Base-by-base conservation (phyloP, 1,140 invertebrate species). In the Nomia melanderi region DNA sequence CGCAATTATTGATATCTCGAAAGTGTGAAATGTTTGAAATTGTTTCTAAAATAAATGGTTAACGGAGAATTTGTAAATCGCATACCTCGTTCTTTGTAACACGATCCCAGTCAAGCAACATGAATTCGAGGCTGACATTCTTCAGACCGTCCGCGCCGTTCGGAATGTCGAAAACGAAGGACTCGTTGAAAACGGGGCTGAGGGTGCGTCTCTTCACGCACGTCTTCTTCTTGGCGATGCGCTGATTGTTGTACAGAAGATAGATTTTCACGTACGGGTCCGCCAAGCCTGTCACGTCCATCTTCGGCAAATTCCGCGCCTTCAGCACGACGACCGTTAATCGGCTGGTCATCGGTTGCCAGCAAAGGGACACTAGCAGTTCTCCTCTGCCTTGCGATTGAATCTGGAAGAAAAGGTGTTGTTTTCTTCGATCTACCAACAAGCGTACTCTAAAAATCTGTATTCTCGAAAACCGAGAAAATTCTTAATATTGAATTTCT, bases 171-270 rank as follows among this genome's bases (percentile, higher is more conserved):
- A 97, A 97, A 25, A 96, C 96, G 89, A 97, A 99, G 25, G 97
- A 98, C 92, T 99, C 98, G 92, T 99, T 99, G 93, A 99, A 99
- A 60, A 99, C 98, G 0, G 99, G 99, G 92, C 98, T 99, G 66
- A 99, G 93, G 4, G 98, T 99, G 41, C 98, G 95, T 90, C 99
- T 99, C 94, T 99, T 99, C 31, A 99, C 98, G 89, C 99, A 98
- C 0, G 99, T 99, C 93, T 99, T 99, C 94, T 99, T 99, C 93
- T 99, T 99, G 54, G 97, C 97, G 81, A 99, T 97, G 74, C 98
- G 95, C 90, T 99, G 98, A n/a, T 97, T 97, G 91, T 99, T 98
- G 91, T 97, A 98, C 9, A 99, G 93, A 82, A 99, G 93, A 92
- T 99, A 99, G 88, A 99, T 98, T 91, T 99, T 99, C 5, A 99